Conservation (phyloP, 2,888 invertebrate genomes). For the Lagria hirta region DNA sequence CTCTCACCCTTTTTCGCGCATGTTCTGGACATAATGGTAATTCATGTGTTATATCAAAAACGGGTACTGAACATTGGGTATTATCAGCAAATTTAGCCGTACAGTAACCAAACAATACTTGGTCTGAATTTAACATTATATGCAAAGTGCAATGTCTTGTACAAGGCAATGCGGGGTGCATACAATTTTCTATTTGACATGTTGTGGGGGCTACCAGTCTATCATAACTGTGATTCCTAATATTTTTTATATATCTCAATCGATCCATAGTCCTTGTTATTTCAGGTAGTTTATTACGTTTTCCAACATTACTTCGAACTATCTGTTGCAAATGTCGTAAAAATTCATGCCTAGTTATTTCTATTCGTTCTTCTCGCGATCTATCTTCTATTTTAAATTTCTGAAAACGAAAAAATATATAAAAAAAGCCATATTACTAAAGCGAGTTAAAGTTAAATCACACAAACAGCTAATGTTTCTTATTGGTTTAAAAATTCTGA, state of each 20-base stretch:
- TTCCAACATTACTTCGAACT: slow-evolving; percentile 54
- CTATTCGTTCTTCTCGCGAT: slow-evolving; percentile 52
- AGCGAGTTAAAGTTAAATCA: too few relatives aligned
- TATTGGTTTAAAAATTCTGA: too few relatives aligned
- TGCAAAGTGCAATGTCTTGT: slow-evolving; percentile 82
- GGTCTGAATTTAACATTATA: slow-evolving; percentile 82
- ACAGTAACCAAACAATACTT: slow-evolving; percentile 72
- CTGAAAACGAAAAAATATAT: slow-evolving; percentile 38
- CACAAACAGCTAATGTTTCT: too few relatives aligned
- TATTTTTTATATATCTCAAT: slow-evolving; percentile 1
- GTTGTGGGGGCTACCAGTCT: slow-evolving; percentile 37
- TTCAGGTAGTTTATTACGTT: slow-evolving; percentile 43
- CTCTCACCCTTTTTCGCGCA: slow-evolving; percentile 70
- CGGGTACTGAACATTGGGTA: slow-evolving; percentile 76
- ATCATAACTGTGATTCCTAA: slow-evolving; percentile 30
- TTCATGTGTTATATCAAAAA: slow-evolving; percentile 76
- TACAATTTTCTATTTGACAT: slow-evolving; percentile 42
- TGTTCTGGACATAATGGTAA: slow-evolving; percentile 86
- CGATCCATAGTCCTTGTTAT: slow-evolving; percentile 14
- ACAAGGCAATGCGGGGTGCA: slow-evolving; percentile 66
- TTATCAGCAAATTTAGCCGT: slow-evolving; percentile 79
- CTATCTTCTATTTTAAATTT: slow-evolving; percentile 52
- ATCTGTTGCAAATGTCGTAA: slow-evolving; percentile 50
- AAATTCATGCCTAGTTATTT: slow-evolving; percentile 52
- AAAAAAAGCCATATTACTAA: too few relatives aligned